Base-by-base conservation (phyloP, 2,113 vertebrate genomes). In the Canis aureus region DNA sequence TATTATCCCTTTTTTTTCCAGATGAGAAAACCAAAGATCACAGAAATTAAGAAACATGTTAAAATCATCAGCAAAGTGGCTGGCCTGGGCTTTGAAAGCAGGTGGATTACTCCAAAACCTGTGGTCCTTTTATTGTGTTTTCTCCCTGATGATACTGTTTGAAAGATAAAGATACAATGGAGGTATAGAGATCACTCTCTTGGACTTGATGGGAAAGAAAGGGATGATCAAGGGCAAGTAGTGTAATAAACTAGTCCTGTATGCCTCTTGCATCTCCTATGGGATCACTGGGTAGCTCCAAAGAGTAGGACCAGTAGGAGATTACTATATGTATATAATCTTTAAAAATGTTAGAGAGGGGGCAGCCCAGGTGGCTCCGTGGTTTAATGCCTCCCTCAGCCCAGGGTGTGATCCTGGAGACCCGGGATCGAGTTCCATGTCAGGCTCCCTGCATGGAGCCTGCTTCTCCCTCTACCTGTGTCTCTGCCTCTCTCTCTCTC, bases 61-160 rank as follows among this genome's bases (percentile, higher is more conserved):
- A 57, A 35, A 78, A 60, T 74, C 4, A 80, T 11, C n/a, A 81
- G 57, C n/a, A 53, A 22, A 91, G 73, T 64, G 5, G 35, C 55
- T 85, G 73, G 27, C 13, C 67, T 89, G n/a, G 38, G 82, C 71
- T 49, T 96, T 86, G 73, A 64, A 86, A 85, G 43, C n/a, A 91
- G 17, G 32, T 35, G 5, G 51, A 35, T 51, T n/a, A 60, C 29
- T 87, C 13, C 32, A 62, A 87, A 80, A 17, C 11, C 32, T n/a
- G 15, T 79, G 73, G 64, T 67, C 53, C 27, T 60, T 71, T 59
- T 49, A 81, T 29, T 95, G 55, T 25, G 13, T 95, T 71, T 91
- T 71, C 73, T 43, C 13, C 25, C 43, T 86, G 53, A 71, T 86
- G 32, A 62, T 86, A 53, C 13, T 51, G n/a, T 67, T 86, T 73